Evolutionary conservation across 2,888 invertebrate species (phyloP).

Genomic region (Andrena haemorrhoa): DNA sequence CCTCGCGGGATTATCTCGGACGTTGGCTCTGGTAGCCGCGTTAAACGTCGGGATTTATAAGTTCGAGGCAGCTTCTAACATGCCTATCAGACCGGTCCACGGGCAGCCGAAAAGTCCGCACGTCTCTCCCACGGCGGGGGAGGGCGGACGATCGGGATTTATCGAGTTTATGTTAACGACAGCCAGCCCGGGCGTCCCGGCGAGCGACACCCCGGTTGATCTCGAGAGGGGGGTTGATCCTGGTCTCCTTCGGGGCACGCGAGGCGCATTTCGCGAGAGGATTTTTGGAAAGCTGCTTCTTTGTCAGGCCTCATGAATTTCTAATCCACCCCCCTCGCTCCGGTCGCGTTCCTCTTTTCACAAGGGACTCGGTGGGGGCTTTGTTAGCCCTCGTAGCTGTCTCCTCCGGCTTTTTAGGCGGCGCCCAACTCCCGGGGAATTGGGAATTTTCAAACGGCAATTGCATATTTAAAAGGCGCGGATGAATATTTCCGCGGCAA

Average conservation of each 20-base stretch:
- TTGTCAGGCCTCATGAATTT: constrained; percentile 60
- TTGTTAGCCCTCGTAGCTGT: constrained; percentile 32
- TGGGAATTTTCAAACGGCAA: constrained; percentile 58
- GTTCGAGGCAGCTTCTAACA: constrained; percentile 28
- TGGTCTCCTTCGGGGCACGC: constrained; percentile 17
- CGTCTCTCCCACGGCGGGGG: constrained; percentile 30
- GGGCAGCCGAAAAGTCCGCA: background rate
- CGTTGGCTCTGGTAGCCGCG: constrained; percentile 44
- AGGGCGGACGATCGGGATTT: constrained; percentile 62
- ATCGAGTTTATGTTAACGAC: constrained; percentile 69
- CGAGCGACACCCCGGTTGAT: constrained; percentile 41
- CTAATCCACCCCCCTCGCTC: constrained; percentile 34
- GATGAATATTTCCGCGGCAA: constrained; percentile 50
- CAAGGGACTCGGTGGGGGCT: constrained; percentile 26
- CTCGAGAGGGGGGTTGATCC: constrained; percentile 35
- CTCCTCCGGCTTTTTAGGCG: constrained; percentile 37
- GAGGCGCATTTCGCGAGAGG: constrained; percentile 35
- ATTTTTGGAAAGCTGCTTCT: constrained; percentile 58
- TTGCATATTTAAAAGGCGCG: constrained; percentile 56
- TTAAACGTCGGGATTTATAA: constrained; percentile 67
- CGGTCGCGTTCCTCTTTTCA: constrained; percentile 49
- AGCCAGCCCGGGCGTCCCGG: background rate
- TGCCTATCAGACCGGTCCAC: constrained; percentile 24
- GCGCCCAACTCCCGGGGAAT: constrained; percentile 30
- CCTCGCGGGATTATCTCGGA: constrained; percentile 57